A percentile compares a stretch with the other conserved stretches of the same genome.
phyloP scores from a whole-genome alignment of 2,797 vertebrate species.

The Betta splendens region DNA sequence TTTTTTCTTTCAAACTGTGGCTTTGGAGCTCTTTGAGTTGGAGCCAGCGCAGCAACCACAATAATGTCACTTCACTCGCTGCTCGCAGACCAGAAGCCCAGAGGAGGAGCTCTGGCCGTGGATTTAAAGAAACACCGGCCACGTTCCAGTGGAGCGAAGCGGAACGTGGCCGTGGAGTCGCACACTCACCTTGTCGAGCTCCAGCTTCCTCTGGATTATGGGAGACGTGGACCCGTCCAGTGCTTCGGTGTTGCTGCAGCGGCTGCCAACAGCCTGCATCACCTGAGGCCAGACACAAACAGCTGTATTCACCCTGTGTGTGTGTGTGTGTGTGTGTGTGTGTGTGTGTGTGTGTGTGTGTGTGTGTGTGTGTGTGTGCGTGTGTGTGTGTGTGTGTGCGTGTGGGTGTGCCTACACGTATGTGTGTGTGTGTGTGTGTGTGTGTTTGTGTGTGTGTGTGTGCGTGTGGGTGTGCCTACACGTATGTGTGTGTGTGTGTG shows the following conservation, averaged over 20 bases:
- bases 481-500: not conserved
- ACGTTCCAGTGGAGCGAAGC: not conserved
- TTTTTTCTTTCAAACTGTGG: constrained; percentile 25
- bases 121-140: constrained; percentile 34
- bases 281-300: constrained; percentile 78
- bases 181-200: constrained; percentile 90
- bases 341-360: too few species aligned
- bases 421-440: not conserved
- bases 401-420: too few species aligned
- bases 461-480: too few species aligned
- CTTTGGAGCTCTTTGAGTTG: constrained; percentile 39
- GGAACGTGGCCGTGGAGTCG: too few species aligned
- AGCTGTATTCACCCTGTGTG: too few species aligned
- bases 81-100: constrained; percentile 33
- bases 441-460: too few species aligned
- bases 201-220: constrained; percentile 87
- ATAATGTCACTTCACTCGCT: constrained; percentile 46
- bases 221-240: constrained; percentile 86
- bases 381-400: too few species aligned
- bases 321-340: not conserved
- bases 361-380: too few species aligned
- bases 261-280: constrained; percentile 89
- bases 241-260: constrained; percentile 71
- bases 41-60: constrained; percentile 45
- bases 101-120: constrained; percentile 55